Evolutionary conservation across 2,113 vertebrate genomes (phyloP).

Genomic region (Pseudopipra pipra): DNA sequence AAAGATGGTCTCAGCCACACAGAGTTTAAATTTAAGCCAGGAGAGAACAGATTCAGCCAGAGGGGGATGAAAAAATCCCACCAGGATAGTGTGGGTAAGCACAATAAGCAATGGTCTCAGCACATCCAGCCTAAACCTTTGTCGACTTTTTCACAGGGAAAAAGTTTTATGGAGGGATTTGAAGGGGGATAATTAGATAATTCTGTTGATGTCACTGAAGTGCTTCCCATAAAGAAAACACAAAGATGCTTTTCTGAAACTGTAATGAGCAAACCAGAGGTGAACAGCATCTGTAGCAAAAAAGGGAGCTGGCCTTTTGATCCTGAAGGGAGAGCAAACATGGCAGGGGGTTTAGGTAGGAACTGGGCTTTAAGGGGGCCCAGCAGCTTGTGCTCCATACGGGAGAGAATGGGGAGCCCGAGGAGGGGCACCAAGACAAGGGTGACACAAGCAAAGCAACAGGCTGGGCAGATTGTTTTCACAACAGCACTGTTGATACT

Average conservation of each 20-base stretch:
- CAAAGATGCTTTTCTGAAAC: neutral
- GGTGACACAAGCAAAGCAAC: neutral
- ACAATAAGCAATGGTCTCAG: neutral
- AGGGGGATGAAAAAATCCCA: neutral
- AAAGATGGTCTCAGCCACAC: neutral
- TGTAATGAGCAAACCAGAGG: neutral
- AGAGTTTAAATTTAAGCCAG: slow-evolving; percentile 19
- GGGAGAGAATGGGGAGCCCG: rapidly evolving
- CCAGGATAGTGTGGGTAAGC: neutral
- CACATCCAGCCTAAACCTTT: neutral
- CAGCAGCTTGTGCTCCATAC: neutral
- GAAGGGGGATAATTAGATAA: neutral
- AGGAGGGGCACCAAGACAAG: neutral
- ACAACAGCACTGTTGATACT: neutral
- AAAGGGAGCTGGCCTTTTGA: neutral
- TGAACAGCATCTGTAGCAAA: neutral
- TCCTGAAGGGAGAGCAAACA: neutral
- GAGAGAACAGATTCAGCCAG: neutral
- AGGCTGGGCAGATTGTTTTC: neutral
- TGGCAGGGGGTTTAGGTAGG: rapidly evolving
- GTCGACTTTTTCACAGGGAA: neutral
- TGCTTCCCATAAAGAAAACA: neutral
- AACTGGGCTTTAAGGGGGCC: neutral
- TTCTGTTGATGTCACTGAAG: neutral
- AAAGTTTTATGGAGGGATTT: neutral